phyloP scores from a whole-genome alignment of 2,797 vertebrate species.

The Tiaroga cobitis region DNA sequence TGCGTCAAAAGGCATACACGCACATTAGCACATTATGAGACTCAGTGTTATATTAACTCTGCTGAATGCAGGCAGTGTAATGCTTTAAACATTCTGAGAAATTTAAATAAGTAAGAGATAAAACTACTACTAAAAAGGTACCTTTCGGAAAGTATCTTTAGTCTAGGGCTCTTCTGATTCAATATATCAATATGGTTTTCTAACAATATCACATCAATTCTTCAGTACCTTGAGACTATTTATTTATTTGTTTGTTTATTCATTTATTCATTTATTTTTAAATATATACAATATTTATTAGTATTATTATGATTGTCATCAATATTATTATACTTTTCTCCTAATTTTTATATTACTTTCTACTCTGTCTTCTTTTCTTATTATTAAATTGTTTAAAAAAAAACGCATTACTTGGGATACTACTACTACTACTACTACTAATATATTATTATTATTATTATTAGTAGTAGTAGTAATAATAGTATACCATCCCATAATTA shows the following conservation, averaged over 20 bases:
- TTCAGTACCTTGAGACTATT: background rate
- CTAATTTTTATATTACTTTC: too few species aligned
- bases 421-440: background rate
- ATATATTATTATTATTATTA: background rate
- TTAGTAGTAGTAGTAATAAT: background rate
- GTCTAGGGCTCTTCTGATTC: background rate
- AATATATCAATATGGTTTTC: background rate
- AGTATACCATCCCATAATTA: background rate
- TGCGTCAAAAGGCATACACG: slow-evolving; percentile 16
- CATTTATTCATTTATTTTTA: too few species aligned
- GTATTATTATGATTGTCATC: too few species aligned
- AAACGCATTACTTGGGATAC: background rate
- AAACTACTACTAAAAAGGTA: background rate
- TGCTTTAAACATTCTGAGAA: background rate
- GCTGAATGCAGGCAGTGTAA: background rate
- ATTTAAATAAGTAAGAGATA: background rate
- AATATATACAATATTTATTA: too few species aligned
- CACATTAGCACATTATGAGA: slow-evolving; percentile 20
- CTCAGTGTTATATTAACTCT: slow-evolving; percentile 4
- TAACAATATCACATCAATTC: background rate
- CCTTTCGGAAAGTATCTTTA: background rate
- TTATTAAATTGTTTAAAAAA: background rate
- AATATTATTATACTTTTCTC: too few species aligned
- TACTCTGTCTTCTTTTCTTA: background rate
- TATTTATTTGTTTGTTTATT: background rate